These are phyloP conservation scores for Trogon surrucura DNA, from an alignment of 2,113 vertebrate species.

Conservation along the genomic window DNA sequence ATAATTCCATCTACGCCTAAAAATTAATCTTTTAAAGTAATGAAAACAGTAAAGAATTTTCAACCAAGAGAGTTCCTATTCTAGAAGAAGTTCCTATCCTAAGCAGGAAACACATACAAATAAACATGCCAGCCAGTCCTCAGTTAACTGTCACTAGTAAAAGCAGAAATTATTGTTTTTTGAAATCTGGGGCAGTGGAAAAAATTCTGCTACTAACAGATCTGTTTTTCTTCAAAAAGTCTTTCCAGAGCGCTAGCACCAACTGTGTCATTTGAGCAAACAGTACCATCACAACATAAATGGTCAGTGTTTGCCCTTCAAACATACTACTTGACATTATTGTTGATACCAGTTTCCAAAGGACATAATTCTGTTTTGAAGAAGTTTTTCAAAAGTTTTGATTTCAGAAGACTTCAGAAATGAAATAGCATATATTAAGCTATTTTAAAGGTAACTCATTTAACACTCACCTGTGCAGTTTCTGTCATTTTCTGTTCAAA, in stretches of 20 bases:
- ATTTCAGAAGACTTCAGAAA: not conserved
- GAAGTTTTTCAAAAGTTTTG: not conserved
- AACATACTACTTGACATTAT: not conserved
- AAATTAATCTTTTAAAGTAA: not conserved
- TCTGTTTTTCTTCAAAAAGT: not conserved
- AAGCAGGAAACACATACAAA: not conserved
- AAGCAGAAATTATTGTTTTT: not conserved
- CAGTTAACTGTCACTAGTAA: not conserved
- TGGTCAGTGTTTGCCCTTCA: not conserved
- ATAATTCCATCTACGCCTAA: not conserved
- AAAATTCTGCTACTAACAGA: not conserved
- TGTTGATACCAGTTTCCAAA: not conserved
- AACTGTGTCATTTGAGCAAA: not conserved
- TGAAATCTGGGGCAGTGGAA: not conserved
- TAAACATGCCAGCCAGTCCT: not conserved
- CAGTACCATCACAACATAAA: not conserved
- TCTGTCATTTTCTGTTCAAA: conserved; percentile 98
- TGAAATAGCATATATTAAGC: not conserved
- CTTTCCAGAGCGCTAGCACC: not conserved
- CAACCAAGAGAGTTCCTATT: not conserved
- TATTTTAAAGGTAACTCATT: not conserved
- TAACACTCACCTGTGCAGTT: conserved; percentile 89
- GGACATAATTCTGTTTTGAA: not conserved
- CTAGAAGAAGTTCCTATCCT: not conserved
- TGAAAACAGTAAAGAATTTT: not conserved